phyloP scores from a whole-genome alignment of 2,797 vertebrate species.

The Mionectes olivaceus region DNA sequence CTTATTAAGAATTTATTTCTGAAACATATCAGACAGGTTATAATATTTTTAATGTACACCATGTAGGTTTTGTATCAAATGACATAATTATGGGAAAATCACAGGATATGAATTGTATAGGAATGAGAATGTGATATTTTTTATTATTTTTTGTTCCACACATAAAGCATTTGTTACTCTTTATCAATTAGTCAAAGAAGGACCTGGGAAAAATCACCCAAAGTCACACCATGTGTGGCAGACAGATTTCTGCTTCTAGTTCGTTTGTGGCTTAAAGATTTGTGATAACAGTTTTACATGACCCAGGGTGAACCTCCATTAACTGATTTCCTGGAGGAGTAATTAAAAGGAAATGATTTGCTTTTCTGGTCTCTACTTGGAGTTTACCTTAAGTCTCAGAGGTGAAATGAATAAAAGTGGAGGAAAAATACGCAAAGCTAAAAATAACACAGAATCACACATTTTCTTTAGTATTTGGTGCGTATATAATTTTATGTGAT shows the following conservation, averaged over 20 bases:
- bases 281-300: conserved; percentile 68
- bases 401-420: conserved; percentile 65
- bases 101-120: background rate
- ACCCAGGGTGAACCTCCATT: conserved; percentile 60
- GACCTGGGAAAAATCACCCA: conserved; percentile 11
- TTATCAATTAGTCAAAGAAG: conserved; percentile 52
- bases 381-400: conserved; percentile 65
- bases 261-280: conserved; percentile 61
- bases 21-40: background rate
- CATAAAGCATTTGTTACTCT: background rate
- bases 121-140: background rate
- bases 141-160: background rate
- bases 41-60: background rate
- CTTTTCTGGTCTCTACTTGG: conserved; percentile 57
- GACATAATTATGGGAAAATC: background rate
- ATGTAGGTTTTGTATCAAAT: background rate
- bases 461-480: conserved; percentile 43
- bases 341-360: conserved; percentile 77
- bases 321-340: conserved; percentile 72
- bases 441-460: conserved; percentile 58
- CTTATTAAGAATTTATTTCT: background rate
- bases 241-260: conserved; percentile 3
- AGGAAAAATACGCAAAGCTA: conserved; percentile 42
- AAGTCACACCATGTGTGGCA: conserved; percentile 29
- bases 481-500: conserved; percentile 30